Evolutionary conservation across 2,797 vertebrate genomes (phyloP).

Genomic region (Parotocinclus haroldoi): DNA sequence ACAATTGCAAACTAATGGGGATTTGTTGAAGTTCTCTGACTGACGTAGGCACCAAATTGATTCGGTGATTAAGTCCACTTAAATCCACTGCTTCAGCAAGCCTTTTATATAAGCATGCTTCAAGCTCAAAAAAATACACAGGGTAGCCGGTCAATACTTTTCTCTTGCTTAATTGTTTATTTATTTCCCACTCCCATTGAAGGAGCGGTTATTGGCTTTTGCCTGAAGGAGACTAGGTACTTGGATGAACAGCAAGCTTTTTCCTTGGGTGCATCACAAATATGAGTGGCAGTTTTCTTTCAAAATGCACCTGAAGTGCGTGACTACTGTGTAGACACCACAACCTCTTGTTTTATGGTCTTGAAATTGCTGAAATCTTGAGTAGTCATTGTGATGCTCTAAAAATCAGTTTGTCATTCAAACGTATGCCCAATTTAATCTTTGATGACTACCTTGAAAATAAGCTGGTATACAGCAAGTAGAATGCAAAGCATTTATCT

Average conservation of each 20-base stretch:
- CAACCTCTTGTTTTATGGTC: background rate
- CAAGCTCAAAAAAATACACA: slow-evolving; percentile 21
- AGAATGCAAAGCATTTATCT: slow-evolving; percentile 17
- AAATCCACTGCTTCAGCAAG: slow-evolving; percentile 31
- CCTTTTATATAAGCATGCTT: slow-evolving; percentile 32
- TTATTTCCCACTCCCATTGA: slow-evolving; percentile 44
- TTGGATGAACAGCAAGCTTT: slow-evolving; percentile 32
- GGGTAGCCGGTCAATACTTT: slow-evolving; percentile 40
- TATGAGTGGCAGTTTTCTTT: slow-evolving; percentile 29
- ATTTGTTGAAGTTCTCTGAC: slow-evolving; percentile 36
- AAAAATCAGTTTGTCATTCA: slow-evolving; percentile 24
- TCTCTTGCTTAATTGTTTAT: slow-evolving; percentile 49
- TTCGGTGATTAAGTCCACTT: slow-evolving; percentile 31
- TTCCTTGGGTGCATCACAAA: slow-evolving; percentile 35
- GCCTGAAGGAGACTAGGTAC: slow-evolving; percentile 39
- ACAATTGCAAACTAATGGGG: slow-evolving; percentile 13
- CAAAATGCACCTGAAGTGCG: slow-evolving; percentile 17
- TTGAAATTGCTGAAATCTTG: slow-evolving; percentile 15
- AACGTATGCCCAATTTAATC: slow-evolving; percentile 25
- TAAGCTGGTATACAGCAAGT: slow-evolving; percentile 1
- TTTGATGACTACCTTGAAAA: slow-evolving; percentile 22
- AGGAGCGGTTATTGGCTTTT: slow-evolving; percentile 42
- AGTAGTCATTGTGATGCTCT: slow-evolving; percentile 1
- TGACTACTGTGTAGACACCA: background rate
- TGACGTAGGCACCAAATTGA: slow-evolving; percentile 42